Conservation (phyloP, 2,888 invertebrate species). For the Chalcis sispes region DNA sequence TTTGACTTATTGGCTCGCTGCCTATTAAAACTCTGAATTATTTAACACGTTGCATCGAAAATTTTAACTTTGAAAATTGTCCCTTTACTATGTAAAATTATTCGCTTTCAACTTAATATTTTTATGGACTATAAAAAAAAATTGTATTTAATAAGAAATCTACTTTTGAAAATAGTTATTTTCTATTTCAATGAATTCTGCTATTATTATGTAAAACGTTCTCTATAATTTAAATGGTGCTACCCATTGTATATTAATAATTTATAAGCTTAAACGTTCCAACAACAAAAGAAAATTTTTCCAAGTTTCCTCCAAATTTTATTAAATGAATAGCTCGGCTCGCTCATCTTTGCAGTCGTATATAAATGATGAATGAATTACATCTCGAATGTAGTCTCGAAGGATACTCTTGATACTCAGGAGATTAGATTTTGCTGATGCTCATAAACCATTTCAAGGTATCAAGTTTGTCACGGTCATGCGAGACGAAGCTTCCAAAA, state of each 20-base stretch:
- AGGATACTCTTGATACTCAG: neutral
- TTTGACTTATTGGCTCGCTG: slow-evolving; percentile 20
- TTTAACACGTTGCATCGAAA: neutral
- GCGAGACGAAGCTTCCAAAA: slow-evolving; percentile 71
- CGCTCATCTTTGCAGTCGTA: neutral
- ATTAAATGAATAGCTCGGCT: neutral
- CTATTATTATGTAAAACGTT: too few species aligned
- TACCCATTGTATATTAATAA: too few species aligned
- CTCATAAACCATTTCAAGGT: slow-evolving; percentile 67
- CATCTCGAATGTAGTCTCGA: slow-evolving; percentile 3
- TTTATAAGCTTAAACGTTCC: too few species aligned
- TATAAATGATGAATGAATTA: slow-evolving; percentile 42
- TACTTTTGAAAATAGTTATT: too few species aligned
- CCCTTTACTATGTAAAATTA: too few species aligned
- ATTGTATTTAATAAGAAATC: neutral
- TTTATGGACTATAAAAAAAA: neutral
- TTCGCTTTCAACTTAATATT: neutral
- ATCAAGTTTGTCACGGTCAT: slow-evolving; percentile 71
- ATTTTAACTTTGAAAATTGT: neutral
- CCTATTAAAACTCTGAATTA: slow-evolving; percentile 34
- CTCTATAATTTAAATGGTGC: too few species aligned
- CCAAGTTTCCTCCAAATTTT: neutral
- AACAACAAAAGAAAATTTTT: slow-evolving; percentile 6
- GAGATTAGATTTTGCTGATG: slow-evolving; percentile 38
- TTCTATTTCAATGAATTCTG: too few species aligned